Conservation (phyloP, 1,140 invertebrate genomes). For the Maniola jurtina region DNA sequence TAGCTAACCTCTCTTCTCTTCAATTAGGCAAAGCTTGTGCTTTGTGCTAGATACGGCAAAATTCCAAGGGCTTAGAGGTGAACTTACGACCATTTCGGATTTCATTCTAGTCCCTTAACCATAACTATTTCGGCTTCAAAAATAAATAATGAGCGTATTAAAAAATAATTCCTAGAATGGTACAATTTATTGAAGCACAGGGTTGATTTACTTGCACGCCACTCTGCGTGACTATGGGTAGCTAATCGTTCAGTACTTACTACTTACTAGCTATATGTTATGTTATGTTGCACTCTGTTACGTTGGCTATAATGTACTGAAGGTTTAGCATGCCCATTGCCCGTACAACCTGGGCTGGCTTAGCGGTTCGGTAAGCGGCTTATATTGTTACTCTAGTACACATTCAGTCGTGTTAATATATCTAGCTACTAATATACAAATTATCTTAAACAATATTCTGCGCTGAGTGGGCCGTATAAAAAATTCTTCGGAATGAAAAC, state of each 20-base stretch:
- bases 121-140: not conserved
- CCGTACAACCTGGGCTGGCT: slow-evolving; percentile 3
- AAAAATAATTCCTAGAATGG: slow-evolving; percentile 14
- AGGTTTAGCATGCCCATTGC: not conserved
- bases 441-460: too few relatives aligned
- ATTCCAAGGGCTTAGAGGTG: too few relatives aligned
- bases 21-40: too few relatives aligned
- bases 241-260: slow-evolving; percentile 16
- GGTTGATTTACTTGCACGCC: slow-evolving; percentile 20
- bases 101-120: too few relatives aligned
- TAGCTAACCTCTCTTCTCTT: too few relatives aligned
- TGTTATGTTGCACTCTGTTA: slow-evolving; percentile 25
- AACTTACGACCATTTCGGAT: too few relatives aligned
- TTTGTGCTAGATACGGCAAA: too few relatives aligned
- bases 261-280: slow-evolving; percentile 13
- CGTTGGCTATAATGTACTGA: slow-evolving; percentile 21
- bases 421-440: too few relatives aligned
- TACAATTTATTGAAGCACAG: slow-evolving; percentile 16
- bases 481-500: too few relatives aligned
- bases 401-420: not conserved
- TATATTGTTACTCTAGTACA: not conserved
- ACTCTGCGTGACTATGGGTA: slow-evolving; percentile 26
- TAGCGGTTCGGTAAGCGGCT: slow-evolving; percentile 24
- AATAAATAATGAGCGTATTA: not conserved
- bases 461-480: too few relatives aligned